phyloP scores from a whole-genome alignment of 2,113 vertebrate genomes.

The Sander lucioperca region DNA sequence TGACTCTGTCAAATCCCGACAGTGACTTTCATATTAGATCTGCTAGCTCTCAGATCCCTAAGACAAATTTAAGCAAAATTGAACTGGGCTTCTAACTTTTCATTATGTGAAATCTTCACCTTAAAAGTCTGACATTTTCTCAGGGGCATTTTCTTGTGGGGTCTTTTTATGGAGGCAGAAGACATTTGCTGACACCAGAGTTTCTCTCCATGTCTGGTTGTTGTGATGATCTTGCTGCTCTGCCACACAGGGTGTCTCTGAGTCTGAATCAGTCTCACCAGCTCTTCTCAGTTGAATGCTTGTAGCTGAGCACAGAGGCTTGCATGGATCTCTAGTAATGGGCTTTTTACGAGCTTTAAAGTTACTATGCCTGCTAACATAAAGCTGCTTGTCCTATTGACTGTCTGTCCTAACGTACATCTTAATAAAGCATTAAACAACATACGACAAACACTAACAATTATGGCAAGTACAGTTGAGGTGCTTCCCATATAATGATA shows the following conservation, averaged over 20 bases:
- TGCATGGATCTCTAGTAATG: constrained; percentile 59
- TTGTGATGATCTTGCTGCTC: constrained; percentile 69
- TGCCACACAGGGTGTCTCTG: constrained; percentile 39
- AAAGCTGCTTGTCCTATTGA: constrained; percentile 54
- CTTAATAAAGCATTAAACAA: constrained; percentile 51
- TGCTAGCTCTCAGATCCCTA: constrained; percentile 62
- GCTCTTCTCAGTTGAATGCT: constrained; percentile 58
- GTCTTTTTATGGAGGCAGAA: constrained; percentile 55
- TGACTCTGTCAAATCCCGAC: constrained; percentile 68
- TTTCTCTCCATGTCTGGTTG: constrained; percentile 57
- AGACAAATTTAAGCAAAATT: constrained; percentile 70
- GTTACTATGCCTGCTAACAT: constrained; percentile 58
- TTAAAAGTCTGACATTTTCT: constrained; percentile 58
- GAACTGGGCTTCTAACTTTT: constrained; percentile 67
- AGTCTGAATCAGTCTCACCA: constrained; percentile 65
- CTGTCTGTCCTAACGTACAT: constrained; percentile 47
- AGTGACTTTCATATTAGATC: constrained; percentile 69
- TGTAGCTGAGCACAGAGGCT: constrained; percentile 53
- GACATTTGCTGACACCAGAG: constrained; percentile 65
- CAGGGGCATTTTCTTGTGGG: constrained; percentile 53
- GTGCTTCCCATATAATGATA: background rate
- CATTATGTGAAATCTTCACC: constrained; percentile 71
- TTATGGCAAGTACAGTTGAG: constrained; percentile 9
- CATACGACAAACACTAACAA: constrained; percentile 23
- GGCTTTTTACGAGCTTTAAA: constrained; percentile 75